Conservation (phyloP, 2,797 vertebrate genomes). For the Danio albolineatus region DNA sequence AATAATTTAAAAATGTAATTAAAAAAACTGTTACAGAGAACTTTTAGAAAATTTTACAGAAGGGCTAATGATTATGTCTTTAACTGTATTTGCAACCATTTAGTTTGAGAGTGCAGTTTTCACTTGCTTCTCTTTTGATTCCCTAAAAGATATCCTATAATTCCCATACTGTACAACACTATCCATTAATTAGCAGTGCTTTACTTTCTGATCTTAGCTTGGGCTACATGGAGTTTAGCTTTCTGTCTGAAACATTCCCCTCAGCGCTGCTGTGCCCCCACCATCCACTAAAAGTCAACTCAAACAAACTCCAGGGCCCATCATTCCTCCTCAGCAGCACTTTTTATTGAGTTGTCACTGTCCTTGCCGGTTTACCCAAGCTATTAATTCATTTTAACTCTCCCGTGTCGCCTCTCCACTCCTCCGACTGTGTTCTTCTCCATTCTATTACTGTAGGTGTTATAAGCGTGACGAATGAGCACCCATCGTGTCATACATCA, state of each 20-base stretch:
- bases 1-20: no score
- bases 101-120: no score
- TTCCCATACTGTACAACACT: no score
- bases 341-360: slow-evolving; percentile 75
- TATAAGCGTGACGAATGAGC: slow-evolving; percentile 68
- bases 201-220: neutral
- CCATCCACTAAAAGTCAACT: neutral
- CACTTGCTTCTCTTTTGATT: no score
- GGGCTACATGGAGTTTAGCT: neutral
- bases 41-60: no score
- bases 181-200: no score
- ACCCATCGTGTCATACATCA: slow-evolving; percentile 68
- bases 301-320: slow-evolving; percentile 24
- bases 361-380: slow-evolving; percentile 69
- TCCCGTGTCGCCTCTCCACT: slow-evolving; percentile 55
- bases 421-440: slow-evolving; percentile 1
- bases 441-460: slow-evolving; percentile 52
- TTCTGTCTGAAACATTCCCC: neutral
- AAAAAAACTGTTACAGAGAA: no score
- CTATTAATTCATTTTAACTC: slow-evolving; percentile 70
- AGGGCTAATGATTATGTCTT: no score
- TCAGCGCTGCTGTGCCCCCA: neutral
- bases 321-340: slow-evolving; percentile 55
- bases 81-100: no score
- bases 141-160: no score